Evolutionary conservation across 1,140 invertebrate genomes (phyloP), one percentile per base, ranked within the genome.

Genomic region (Araneus ventricosus): DNA sequence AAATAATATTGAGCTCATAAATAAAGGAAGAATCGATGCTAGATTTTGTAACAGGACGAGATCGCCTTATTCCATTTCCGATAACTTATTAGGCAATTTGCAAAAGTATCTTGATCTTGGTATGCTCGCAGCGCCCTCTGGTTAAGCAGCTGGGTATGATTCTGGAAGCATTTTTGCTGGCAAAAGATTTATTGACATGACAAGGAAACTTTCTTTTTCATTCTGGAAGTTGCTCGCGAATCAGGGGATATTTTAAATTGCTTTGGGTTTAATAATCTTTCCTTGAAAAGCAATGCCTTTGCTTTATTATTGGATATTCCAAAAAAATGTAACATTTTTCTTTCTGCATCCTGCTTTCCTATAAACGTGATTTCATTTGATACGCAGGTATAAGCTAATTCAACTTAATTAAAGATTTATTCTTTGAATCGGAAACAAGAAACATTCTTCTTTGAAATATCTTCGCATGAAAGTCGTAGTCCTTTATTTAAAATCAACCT

Each of bases 61-160:
- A 37, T 34, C 8, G 34, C 30, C 30, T 34, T 75, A 75, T 75
- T 75, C 70, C 30, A 37, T 34, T 75, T 75, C 30, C 30, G 70
- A 75, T 75, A 75, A 75, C 30, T 75, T 75, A 75, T 75, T 75
- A 34, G 30, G 70, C 70, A 75, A 75, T 75, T 34, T 75, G 30
- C 20, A 6, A 30, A 75, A 75, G 70, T 75, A 75, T 37, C 30
- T 17, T 20, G 8, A 37, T 75, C 27, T 2, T n/a, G n/a, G 45
- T 52, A 37, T 75, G 4, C 30, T 75, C 5, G 30, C 8, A 75
- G 27, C 70, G 67, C 70, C 70, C 70, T 22, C 34, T 75, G 22
- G 70, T 75, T 14, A 20, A 4, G 34, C 30, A 75, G 34, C 70
- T 75, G 70, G 17, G 30, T 6, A 37, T 30, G 30, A 75, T 75